phyloP scores from a whole-genome alignment of 2,797 vertebrate genomes.

The Orestias chungarensis region DNA sequence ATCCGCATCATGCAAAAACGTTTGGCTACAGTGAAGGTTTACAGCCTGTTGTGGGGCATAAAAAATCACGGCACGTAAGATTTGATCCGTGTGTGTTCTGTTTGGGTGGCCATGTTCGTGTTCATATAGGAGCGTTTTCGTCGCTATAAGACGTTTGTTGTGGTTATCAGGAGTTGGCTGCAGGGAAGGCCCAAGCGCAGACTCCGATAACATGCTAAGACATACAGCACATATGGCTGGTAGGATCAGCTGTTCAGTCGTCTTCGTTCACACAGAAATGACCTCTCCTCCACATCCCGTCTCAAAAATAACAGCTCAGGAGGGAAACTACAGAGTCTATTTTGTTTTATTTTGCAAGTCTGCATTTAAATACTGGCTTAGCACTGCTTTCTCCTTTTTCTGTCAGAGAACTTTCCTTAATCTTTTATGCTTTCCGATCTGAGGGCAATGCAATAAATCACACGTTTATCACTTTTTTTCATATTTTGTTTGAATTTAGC shows the following conservation, averaged over 20 bases:
- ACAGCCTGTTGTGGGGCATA: constrained; percentile 21
- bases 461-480: constrained; percentile 26
- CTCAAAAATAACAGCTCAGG: constrained; percentile 54
- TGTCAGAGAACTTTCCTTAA: constrained; percentile 12
- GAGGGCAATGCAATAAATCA: constrained; percentile 14
- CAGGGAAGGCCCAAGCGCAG: constrained; percentile 18
- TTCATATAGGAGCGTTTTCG: constrained; percentile 28
- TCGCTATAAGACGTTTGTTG: constrained; percentile 37
- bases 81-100: constrained; percentile 39
- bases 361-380: constrained; percentile 35
- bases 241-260: constrained; percentile 61
- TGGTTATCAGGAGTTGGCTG: constrained; percentile 37
- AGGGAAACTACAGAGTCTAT: constrained; percentile 53
- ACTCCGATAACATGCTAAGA: constrained; percentile 24
- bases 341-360: constrained; percentile 53
- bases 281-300: constrained; percentile 70
- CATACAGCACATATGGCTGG: constrained; percentile 48
- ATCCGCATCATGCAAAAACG: constrained; percentile 12
- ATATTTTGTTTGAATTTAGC: constrained; percentile 24
- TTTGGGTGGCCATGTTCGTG: constrained; percentile 55
- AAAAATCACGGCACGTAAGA: constrained; percentile 30
- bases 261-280: constrained; percentile 40
- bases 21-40: constrained; percentile 23
- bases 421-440: constrained; percentile 1
- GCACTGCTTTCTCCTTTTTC: constrained; percentile 18